A percentile compares a stretch with the other conserved stretches of the same genome.
These are phyloP conservation scores for Hypanus sabinus DNA, from an alignment of 2,113 vertebrate genomes.

Conservation along the genomic window DNA sequence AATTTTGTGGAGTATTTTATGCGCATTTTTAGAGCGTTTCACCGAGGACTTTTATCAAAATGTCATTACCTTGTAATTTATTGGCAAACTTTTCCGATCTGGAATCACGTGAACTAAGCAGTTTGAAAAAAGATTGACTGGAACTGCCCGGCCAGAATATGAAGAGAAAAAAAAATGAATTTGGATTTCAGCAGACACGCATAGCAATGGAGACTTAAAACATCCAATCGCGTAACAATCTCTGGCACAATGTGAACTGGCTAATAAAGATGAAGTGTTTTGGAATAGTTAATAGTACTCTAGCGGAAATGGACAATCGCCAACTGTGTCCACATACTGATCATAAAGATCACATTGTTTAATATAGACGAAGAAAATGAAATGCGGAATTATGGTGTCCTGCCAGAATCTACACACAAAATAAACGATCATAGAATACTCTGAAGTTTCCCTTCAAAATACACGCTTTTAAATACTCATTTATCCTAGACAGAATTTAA, in stretches of 20 bases:
- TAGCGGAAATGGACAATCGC: background rate
- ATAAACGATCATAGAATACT: background rate
- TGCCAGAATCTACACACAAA: background rate
- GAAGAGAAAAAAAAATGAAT: background rate
- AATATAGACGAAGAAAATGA: background rate
- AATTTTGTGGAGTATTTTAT: background rate
- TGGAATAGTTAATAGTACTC: background rate
- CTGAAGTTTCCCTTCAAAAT: background rate
- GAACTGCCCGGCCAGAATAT: background rate
- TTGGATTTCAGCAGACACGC: too few relatives aligned
- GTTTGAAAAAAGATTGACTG: background rate
- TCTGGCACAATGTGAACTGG: background rate
- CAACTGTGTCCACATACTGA: background rate
- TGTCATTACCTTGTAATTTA: background rate
- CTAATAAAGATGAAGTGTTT: background rate
- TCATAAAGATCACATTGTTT: background rate
- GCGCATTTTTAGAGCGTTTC: too few relatives aligned
- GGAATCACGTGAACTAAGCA: background rate
- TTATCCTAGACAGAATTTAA: background rate
- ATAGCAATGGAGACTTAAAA: background rate
- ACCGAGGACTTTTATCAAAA: too few relatives aligned
- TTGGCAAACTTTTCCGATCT: background rate
- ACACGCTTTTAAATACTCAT: background rate
- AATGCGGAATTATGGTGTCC: background rate
- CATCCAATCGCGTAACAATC: background rate